These are phyloP conservation scores for Heliconius aoede DNA, from an alignment of 2,888 invertebrate species.

Conservation along the genomic window DNA sequence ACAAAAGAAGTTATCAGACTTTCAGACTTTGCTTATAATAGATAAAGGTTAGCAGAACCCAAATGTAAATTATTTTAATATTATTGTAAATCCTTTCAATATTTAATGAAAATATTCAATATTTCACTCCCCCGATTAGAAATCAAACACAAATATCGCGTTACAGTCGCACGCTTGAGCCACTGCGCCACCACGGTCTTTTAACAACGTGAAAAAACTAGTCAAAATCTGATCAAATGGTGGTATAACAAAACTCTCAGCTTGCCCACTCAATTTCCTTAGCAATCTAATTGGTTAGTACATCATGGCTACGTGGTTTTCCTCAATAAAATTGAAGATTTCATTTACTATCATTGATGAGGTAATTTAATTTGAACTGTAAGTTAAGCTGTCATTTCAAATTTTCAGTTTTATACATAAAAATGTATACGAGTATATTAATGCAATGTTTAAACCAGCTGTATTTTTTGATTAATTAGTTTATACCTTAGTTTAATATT, in stretches of 20 bases:
- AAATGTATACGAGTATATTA: too few relatives aligned
- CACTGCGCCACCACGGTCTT: too few relatives aligned
- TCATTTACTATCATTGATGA: not conserved
- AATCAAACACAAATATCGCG: too few relatives aligned
- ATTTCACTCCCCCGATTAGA: not conserved
- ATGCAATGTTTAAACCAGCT: too few relatives aligned
- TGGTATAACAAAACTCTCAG: conserved; percentile 3
- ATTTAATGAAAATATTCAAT: not conserved
- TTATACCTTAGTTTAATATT: too few relatives aligned
- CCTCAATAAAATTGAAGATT: not conserved
- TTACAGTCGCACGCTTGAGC: too few relatives aligned
- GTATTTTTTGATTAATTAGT: too few relatives aligned
- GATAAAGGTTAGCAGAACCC: too few relatives aligned
- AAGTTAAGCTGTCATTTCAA: too few relatives aligned
- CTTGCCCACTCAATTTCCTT: not conserved
- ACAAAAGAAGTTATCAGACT: not conserved
- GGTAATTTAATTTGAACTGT: not conserved
- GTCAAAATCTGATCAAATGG: not conserved
- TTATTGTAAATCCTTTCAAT: not conserved
- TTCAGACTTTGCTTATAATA: not conserved
- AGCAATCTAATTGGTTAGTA: not conserved
- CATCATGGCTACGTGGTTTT: not conserved
- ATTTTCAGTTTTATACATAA: too few relatives aligned
- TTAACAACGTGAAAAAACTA: not conserved
- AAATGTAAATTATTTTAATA: too few relatives aligned